Evolutionary conservation across 2,888 invertebrate species (phyloP), one percentile per base, ranked within the genome.

Genomic region (Nomada hirtipes): DNA sequence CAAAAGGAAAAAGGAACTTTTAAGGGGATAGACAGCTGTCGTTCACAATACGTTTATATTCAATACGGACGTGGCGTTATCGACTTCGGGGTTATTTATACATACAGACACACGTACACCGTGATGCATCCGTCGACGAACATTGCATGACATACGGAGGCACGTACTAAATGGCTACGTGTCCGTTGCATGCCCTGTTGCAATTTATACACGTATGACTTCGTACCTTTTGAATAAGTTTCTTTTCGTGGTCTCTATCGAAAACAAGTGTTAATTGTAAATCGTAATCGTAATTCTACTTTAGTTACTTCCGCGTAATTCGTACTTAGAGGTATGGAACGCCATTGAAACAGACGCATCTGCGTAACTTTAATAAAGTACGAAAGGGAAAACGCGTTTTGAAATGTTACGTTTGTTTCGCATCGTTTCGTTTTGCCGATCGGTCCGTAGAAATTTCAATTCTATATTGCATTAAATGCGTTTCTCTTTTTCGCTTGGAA

Each of bases 121-220:
- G 71, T 81, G 83, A 83, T 74, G 55, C 83, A 77, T 77, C 77
- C 83, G 77, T 77, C 70, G 81, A 77, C 76, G 83, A 81, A 77
- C 76, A 74, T 71, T 74, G 7, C 55, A 59, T 7, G 79, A 26
- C 65, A 68, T 63, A 36, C 61, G 55, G 42, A 52, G 18, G 70
- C 61, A 26, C 59, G 64, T 64, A 60, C 23, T 57, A 42, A 53
- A 29, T 23, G 9, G 26, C 23, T 61, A 53, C 20, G 67, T 69
- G 75, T 55, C 15, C 42, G 20, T 53, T 55, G 68, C 50, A 52
- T 57, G 82, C 23, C 63, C 7, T 15, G 42, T 53, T 52, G 64
- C 53, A 60, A 55, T 50, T 47, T 64, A 78, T 20, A 74, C 57
- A 65, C 47, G 42, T 65, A 61, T 79, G 61, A 60, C 55, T 71